Evolutionary conservation across 2,888 invertebrate genomes (phyloP).

Genomic region (Microctonus hyperodae): DNA sequence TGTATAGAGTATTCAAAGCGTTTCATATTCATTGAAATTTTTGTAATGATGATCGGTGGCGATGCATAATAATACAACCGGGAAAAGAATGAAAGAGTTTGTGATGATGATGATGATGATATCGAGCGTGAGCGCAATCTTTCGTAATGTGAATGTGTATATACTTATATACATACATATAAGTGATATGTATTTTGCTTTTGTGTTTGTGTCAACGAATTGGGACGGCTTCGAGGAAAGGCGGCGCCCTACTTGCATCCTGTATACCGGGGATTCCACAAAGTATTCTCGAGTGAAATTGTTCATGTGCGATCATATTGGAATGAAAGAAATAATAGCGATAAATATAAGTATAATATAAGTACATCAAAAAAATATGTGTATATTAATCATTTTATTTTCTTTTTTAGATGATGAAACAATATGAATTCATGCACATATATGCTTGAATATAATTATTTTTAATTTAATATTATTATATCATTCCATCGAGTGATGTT

Average conservation of each 20-base stretch:
- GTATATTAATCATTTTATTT: too few species aligned
- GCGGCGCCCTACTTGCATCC: slow-evolving; percentile 43
- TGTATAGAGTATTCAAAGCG: not conserved
- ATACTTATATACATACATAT: slow-evolving; percentile 7
- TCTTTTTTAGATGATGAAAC: too few species aligned
- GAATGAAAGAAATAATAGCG: not conserved
- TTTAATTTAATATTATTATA: too few species aligned
- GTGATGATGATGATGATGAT: not conserved
- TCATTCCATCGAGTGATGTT: too few species aligned
- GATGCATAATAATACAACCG: not conserved
- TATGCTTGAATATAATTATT: too few species aligned
- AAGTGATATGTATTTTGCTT: slow-evolving; percentile 12
- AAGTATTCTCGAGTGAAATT: not conserved
- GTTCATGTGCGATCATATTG: slow-evolving; percentile 3
- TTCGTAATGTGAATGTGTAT: not conserved
- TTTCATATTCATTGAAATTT: not conserved
- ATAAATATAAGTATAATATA: not conserved
- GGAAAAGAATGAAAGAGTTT: slow-evolving; percentile 11
- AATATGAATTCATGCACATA: too few species aligned
- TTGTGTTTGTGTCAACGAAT: slow-evolving; percentile 25
- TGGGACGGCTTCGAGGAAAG: slow-evolving; percentile 40
- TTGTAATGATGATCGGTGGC: not conserved
- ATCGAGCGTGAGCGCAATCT: not conserved
- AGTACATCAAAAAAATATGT: too few species aligned
- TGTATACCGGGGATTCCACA: slow-evolving; percentile 18